Evolutionary conservation across 1,140 invertebrate genomes (phyloP), one percentile per base, ranked within the genome.

Genomic region (Drosophila bocqueti): DNA sequence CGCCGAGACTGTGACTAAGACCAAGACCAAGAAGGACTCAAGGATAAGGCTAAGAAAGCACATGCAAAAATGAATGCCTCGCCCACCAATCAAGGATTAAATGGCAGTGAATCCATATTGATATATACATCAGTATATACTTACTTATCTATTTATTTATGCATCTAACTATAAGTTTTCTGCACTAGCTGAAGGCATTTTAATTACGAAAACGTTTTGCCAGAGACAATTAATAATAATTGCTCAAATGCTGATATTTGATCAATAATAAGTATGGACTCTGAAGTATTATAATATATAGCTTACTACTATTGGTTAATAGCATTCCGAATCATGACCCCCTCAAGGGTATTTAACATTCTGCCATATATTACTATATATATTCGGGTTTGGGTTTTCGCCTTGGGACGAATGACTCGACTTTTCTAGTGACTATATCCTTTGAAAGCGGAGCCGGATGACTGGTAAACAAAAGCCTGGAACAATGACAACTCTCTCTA

Each of bases 41-140:
- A 42, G 68, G 72, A 43, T 76, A 66, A 52, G 74, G 40, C 62
- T 47, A 46, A 54, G 46, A 40, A 55, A 75, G 72, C 73, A 71
- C 57, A 84, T 67, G 81, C 77, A 74, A 81, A 65, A 85, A 67
- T 29, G 78, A 84, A 69, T 78, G 66, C 64, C 79, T 83, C 29
- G 76, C 46, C 76, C 52, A 46, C 59, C 54, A 47, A 45, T 59
- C 21, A 67, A 54, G 62, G 65, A 73, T 81, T 74, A 66, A 63
- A 52, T 36, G 61, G 34, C 42, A 58, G 2, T 52, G 26, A 47
- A n/a, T 40, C 5, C 13, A 58, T 16, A 62, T 18, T 15, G 26
- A 36, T 49, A 36, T 49, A 29, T 31, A 15, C 16, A 7, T 4
- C 8, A 36, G 1, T 59, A 5, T 5, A 8, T 5, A 29, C 15